phyloP scores from a whole-genome alignment of 2,888 invertebrate genomes.

The Elegia similella region DNA sequence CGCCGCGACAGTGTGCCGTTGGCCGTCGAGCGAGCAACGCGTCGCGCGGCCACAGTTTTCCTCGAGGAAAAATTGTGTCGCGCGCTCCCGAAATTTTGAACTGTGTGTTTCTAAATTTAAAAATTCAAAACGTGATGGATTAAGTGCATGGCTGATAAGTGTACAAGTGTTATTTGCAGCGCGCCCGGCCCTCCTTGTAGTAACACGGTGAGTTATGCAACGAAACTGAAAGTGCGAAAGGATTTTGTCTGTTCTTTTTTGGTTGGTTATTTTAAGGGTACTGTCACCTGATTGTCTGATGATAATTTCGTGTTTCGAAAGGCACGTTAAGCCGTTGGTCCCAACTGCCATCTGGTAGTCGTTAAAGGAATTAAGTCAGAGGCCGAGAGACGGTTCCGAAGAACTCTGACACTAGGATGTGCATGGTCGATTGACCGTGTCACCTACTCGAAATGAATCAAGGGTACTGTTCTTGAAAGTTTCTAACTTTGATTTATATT shows the following conservation, averaged over 20 bases:
- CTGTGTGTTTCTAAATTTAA: conserved; percentile 19
- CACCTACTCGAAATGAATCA: no score
- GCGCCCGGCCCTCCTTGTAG: conserved; percentile 62
- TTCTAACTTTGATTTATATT: no score
- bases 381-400: no score
- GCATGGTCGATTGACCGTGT: no score
- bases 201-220: conserved; percentile 40
- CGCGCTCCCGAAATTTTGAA: conserved; percentile 39
- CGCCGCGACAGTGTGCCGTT: conserved; percentile 61
- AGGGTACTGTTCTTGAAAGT: not conserved
- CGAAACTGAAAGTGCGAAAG: conserved; percentile 53
- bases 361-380: no score
- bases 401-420: no score
- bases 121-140: conserved; percentile 57
- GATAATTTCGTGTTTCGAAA: no score
- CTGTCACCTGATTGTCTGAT: no score
- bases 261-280: not conserved
- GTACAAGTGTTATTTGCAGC: conserved; percentile 60
- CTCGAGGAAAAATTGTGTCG: conserved; percentile 75
- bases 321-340: no score
- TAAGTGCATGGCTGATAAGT: conserved; percentile 75
- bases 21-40: conserved; percentile 65
- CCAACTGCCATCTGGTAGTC: no score
- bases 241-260: conserved; percentile 24
- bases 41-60: conserved; percentile 75